phyloP scores from a whole-genome alignment of 2,797 vertebrate genomes.

The Micromesistius poutassou region DNA sequence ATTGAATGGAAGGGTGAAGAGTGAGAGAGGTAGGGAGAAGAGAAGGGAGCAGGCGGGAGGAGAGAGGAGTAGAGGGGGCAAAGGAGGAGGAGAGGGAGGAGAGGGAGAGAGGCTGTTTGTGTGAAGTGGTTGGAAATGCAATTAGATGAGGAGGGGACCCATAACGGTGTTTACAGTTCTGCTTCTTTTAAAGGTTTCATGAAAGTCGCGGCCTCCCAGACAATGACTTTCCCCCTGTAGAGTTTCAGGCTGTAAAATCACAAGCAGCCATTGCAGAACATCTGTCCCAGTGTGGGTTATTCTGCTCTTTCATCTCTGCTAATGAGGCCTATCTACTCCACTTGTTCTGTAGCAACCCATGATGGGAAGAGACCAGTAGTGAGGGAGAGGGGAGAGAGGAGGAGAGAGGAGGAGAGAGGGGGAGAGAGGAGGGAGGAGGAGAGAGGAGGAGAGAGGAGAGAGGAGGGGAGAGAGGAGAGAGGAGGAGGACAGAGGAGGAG shows the following conservation, averaged over 20 bases:
- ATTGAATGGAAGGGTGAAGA: no score
- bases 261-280: slow-evolving; percentile 45
- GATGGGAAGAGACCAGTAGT: neutral
- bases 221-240: slow-evolving; percentile 22
- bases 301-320: slow-evolving; percentile 53
- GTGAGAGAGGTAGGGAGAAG: neutral
- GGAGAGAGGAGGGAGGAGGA: neutral
- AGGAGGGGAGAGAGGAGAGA: neutral
- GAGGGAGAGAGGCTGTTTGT: slow-evolving; percentile 19
- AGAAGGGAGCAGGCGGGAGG: no score
- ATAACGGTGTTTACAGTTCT: slow-evolving; percentile 61
- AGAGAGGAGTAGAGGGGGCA: neutral
- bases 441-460: neutral
- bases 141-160: slow-evolving; percentile 64
- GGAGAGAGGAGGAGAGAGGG: neutral
- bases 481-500: slow-evolving; percentile 11
- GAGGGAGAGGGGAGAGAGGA: slow-evolving; percentile 7
- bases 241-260: slow-evolving; percentile 27
- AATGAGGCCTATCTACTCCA: slow-evolving; percentile 59
- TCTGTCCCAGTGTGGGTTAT: slow-evolving; percentile 47
- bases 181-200: slow-evolving; percentile 11
- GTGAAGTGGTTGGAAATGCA: slow-evolving; percentile 41
- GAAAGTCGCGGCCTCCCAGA: neutral
- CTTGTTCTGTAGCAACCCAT: slow-evolving; percentile 48
- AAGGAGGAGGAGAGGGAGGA: neutral